A percentile compares a stretch with the other conserved stretches of the same genome.
These are phyloP conservation scores for Anguilla anguilla DNA, from an alignment of 2,797 vertebrate genomes.

Conservation along the genomic window DNA sequence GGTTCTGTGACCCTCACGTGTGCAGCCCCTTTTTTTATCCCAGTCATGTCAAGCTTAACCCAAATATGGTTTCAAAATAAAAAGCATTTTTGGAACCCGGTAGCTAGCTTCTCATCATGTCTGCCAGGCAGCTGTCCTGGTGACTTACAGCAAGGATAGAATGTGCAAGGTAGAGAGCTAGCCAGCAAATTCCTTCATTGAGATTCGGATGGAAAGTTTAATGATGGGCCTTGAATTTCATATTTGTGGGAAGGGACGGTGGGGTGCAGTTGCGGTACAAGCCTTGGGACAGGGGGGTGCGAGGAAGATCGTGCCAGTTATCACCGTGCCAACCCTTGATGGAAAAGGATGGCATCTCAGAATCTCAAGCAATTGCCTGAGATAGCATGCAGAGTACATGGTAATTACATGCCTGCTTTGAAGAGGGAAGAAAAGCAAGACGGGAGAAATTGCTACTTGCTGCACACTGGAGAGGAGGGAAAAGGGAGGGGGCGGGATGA, in stretches of 20 bases:
- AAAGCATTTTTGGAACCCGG: not conserved
- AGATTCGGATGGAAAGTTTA: not conserved
- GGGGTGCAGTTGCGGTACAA: not conserved
- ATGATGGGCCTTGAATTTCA: not conserved
- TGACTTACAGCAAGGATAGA: not conserved
- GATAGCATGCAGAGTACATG: slow-evolving; percentile 46
- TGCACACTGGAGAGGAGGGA: slow-evolving; percentile 55
- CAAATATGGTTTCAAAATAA: not conserved
- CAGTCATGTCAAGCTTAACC: not conserved
- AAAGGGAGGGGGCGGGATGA: slow-evolving; percentile 57
- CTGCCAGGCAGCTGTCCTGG: slow-evolving; percentile 8
- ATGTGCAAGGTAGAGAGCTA: not conserved
- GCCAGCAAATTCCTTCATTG: not conserved
- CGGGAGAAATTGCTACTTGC: slow-evolving; percentile 61
- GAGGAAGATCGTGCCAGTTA: not conserved
- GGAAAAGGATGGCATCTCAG: slow-evolving; percentile 37
- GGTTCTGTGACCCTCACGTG: not conserved
- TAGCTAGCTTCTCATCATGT: not conserved
- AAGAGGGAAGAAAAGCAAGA: slow-evolving; percentile 53
- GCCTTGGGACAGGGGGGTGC: not conserved
- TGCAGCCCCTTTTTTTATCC: no score
- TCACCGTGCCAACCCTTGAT: not conserved
- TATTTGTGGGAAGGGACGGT: not conserved
- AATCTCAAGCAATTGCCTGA: slow-evolving; percentile 35
- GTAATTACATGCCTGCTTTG: slow-evolving; percentile 64